phyloP scores from a whole-genome alignment of 2,797 vertebrate species.

The Micromesistius poutassou region DNA sequence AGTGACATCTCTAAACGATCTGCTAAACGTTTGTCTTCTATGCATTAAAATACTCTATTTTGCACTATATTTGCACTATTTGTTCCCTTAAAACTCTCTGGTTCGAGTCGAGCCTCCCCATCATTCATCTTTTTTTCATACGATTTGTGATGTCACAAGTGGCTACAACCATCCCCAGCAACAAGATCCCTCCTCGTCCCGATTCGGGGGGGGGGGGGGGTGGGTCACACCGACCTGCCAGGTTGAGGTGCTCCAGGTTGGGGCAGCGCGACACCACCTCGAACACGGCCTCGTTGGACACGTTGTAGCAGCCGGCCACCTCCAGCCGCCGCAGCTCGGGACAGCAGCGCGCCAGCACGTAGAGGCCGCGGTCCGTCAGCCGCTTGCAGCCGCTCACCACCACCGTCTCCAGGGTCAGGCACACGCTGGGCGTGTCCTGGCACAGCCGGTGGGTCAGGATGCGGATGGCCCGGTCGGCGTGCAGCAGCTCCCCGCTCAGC shows the following conservation, averaged over 20 bases:
- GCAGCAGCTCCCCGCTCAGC: constrained; percentile 87
- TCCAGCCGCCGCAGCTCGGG: constrained; percentile 91
- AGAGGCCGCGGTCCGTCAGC: constrained; percentile 94
- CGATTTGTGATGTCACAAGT: background rate
- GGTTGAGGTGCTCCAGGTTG: constrained; percentile 93
- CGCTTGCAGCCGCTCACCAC: constrained; percentile 89
- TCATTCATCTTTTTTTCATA: no score
- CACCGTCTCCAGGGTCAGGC: constrained; percentile 93
- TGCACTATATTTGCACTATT: background rate
- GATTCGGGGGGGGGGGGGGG: no score
- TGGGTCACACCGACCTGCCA: constrained; percentile 91
- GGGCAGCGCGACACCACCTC: constrained; percentile 95
- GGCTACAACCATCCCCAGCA: background rate
- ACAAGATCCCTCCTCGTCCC: background rate
- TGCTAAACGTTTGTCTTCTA: no score
- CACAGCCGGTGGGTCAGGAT: constrained; percentile 93
- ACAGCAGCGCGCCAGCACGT: constrained; percentile 90
- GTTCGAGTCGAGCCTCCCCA: background rate
- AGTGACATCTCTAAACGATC: no score
- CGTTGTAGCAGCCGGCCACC: constrained; percentile 91
- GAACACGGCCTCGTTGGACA: constrained; percentile 94
- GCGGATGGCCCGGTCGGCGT: constrained; percentile 89
- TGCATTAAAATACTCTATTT: background rate
- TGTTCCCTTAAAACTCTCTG: background rate
- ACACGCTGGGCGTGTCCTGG: constrained; percentile 97